These are phyloP conservation scores for Sminthurinus aureus DNA, from an alignment of 2,888 invertebrate genomes.

Conservation along the genomic window DNA sequence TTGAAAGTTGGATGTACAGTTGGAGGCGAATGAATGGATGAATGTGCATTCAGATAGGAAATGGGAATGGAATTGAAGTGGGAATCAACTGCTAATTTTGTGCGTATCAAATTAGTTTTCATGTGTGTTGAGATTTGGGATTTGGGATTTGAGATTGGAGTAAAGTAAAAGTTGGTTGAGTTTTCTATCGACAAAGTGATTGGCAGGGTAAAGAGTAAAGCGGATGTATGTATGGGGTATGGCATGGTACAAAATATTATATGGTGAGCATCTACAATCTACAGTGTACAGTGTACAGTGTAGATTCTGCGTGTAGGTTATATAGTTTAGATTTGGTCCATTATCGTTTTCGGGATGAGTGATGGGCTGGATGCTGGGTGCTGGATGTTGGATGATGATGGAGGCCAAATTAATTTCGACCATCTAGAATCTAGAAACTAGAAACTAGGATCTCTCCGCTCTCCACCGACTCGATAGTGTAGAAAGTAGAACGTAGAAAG, in stretches of 20 bases:
- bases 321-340: constrained; percentile 17
- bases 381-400: constrained; percentile 47
- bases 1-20: too few species aligned
- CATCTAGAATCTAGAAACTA: constrained; percentile 17
- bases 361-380: constrained; percentile 48
- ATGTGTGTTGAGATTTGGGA: constrained; percentile 20
- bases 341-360: constrained; percentile 45
- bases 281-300: too few species aligned
- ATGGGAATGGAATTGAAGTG: not conserved
- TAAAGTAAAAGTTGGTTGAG: too few species aligned
- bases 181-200: too few species aligned
- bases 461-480: too few species aligned
- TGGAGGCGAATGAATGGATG: not conserved
- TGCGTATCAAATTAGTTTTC: constrained; percentile 46
- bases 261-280: not conserved
- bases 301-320: too few species aligned
- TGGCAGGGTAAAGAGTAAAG: too few species aligned
- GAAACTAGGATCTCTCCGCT: not conserved
- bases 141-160: too few species aligned
- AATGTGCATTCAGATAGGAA: not conserved
- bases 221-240: not conserved
- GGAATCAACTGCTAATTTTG: constrained; percentile 43
- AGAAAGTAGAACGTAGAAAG: too few species aligned
- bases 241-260: constrained; percentile 9
- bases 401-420: constrained; percentile 47